Evolutionary conservation across 2,888 invertebrate genomes (phyloP).

Genomic region (Euspilapteryx auroguttella): DNA sequence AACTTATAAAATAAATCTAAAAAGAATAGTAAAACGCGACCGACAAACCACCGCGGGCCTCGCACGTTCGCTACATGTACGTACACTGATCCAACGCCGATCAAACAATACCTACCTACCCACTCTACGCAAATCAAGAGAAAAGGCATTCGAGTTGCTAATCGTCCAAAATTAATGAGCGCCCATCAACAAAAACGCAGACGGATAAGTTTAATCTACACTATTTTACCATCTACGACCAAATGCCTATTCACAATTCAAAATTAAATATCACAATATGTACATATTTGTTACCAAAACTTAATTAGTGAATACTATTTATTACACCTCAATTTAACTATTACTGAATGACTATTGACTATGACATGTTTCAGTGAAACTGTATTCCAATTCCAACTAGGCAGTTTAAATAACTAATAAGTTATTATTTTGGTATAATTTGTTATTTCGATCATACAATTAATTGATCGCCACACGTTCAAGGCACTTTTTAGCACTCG

Average conservation of each 20-base stretch:
- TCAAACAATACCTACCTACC: too few species aligned
- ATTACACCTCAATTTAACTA: constrained; percentile 20
- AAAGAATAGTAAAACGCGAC: too few species aligned
- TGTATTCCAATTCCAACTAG: background rate
- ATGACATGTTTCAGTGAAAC: constrained; percentile 1
- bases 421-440: too few species aligned
- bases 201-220: constrained; percentile 22
- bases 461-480: constrained; percentile 17
- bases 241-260: constrained; percentile 45
- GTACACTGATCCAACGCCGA: too few species aligned
- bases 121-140: constrained; percentile 8
- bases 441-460: too few species aligned
- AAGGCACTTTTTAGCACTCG: constrained; percentile 35
- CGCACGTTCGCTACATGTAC: too few species aligned
- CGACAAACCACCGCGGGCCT: too few species aligned
- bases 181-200: constrained; percentile 20
- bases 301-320: constrained; percentile 9
- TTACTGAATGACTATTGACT: too few species aligned
- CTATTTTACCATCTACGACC: constrained; percentile 5
- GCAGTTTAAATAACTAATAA: too few species aligned
- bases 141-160: constrained; percentile 13
- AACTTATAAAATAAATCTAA: constrained; percentile 13
- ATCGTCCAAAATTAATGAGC: constrained; percentile 18
- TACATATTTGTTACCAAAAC: constrained; percentile 44
- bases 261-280: constrained; percentile 61